Percentiles rank a stretch among this genome's conserved stretches.
Conservation (phyloP, 2,113 vertebrate genomes). For the Sylvicapra grimmia region DNA sequence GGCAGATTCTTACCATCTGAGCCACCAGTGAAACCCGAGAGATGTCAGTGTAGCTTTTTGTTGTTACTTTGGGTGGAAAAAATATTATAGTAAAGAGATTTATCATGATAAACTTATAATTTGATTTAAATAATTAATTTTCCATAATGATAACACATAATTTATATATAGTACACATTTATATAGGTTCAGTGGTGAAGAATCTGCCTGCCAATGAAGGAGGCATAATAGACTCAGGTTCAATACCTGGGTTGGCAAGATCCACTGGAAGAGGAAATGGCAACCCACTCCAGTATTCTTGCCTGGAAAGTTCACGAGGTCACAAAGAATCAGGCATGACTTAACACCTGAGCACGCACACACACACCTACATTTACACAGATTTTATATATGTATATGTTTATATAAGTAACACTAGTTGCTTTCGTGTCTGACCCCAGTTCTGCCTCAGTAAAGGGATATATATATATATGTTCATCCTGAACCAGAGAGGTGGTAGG, state of each 20-base stretch:
- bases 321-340: background rate
- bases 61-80: background rate
- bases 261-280: background rate
- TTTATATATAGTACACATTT: background rate
- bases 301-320: background rate
- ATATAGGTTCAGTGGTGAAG: background rate
- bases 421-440: background rate
- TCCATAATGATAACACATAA: background rate
- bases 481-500: background rate
- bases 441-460: background rate
- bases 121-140: background rate
- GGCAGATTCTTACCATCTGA: background rate
- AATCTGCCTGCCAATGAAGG: background rate
- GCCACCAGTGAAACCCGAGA: background rate
- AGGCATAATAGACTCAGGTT: background rate
- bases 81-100: background rate
- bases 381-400: background rate
- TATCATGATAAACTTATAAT: background rate
- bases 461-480: background rate
- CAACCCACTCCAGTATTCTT: background rate
- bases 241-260: background rate
- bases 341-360: accelerated
- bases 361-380: background rate
- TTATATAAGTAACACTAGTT: background rate
- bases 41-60: background rate